phyloP scores from a whole-genome alignment of 1,140 invertebrate genomes.

The Rhagoletis zephyria region DNA sequence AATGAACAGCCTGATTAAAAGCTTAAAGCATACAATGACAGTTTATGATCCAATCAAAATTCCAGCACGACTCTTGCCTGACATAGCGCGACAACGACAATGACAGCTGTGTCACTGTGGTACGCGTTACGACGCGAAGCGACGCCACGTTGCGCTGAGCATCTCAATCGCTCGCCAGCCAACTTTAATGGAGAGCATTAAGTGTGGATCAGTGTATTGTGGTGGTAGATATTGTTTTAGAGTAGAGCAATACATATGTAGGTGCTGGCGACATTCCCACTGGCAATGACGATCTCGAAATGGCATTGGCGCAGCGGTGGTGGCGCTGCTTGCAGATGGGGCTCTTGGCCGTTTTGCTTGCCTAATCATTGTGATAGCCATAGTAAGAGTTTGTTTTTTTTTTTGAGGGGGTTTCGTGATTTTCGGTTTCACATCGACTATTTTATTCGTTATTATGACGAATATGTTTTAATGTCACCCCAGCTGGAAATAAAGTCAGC shows the following conservation, averaged over 20 bases:
- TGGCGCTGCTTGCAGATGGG: background rate
- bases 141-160: background rate
- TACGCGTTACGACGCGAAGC: too few relatives aligned
- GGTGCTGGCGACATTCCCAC: conserved; percentile 25
- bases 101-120: background rate
- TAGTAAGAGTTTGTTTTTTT: conserved; percentile 11
- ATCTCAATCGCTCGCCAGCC: conserved; percentile 36
- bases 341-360: background rate
- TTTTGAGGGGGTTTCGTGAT: background rate
- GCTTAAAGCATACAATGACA: conserved; percentile 46
- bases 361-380: background rate
- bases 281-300: too few relatives aligned
- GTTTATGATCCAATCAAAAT: conserved; percentile 54
- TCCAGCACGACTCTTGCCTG: conserved; percentile 48
- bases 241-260: background rate
- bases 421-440: background rate
- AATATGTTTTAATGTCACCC: conserved; percentile 52
- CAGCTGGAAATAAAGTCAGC: conserved; percentile 34
- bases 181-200: conserved; percentile 1
- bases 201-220: too few relatives aligned
- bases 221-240: background rate
- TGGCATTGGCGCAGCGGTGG: background rate
- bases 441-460: conserved; percentile 19
- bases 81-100: background rate
- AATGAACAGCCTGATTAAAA: conserved; percentile 45